Evolutionary conservation across 2,888 invertebrate species (phyloP).

Genomic region (Mycalesis mineus): DNA sequence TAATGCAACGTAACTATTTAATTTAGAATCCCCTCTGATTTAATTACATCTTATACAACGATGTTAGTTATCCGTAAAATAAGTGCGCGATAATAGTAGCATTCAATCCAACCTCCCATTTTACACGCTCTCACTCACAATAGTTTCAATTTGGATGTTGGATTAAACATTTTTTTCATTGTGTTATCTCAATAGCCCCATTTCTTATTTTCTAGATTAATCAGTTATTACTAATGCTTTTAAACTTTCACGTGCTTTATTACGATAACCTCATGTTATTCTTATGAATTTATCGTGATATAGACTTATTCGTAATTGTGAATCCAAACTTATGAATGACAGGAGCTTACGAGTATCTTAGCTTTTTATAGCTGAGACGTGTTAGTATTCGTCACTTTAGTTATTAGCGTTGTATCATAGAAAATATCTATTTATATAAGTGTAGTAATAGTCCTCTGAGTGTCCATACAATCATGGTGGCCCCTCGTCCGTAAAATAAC

Average conservation of each 20-base stretch:
- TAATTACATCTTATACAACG: not conserved
- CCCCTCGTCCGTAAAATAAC: constrained; percentile 71
- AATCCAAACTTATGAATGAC: not conserved
- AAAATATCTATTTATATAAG: not conserved
- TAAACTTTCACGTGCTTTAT: constrained; percentile 19
- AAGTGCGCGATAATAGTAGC: constrained; percentile 28
- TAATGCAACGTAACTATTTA: not conserved
- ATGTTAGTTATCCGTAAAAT: constrained; percentile 34
- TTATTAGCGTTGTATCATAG: not conserved
- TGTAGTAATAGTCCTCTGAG: constrained; percentile 38
- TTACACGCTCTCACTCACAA: constrained; percentile 49
- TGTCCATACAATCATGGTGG: constrained; percentile 56
- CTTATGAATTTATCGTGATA: too few relatives aligned
- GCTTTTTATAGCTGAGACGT: not conserved
- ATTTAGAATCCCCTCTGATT: not conserved
- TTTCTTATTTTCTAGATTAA: constrained; percentile 26
- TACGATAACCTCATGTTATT: not conserved
- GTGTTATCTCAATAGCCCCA: constrained; percentile 25
- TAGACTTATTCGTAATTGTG: too few relatives aligned
- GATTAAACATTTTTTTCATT: constrained; percentile 40
- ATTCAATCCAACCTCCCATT: constrained; percentile 42
- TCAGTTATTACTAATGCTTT: constrained; percentile 27
- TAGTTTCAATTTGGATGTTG: constrained; percentile 42
- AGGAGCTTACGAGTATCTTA: not conserved
- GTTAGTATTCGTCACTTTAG: too few relatives aligned